Conservation (phyloP, 1,140 invertebrate genomes). For the Megalopta genalis region DNA sequence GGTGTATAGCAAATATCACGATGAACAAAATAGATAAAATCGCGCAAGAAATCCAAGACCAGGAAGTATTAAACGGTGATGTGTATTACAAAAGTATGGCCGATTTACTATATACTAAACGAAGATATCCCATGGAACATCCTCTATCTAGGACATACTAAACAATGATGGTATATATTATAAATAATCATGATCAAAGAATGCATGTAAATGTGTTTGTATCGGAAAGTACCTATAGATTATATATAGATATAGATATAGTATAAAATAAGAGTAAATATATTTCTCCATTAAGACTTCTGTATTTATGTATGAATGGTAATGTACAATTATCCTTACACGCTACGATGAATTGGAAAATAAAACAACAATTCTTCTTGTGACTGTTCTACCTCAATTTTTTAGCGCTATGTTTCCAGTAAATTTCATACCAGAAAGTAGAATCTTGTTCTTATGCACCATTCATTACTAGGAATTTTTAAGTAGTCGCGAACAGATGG, state of each 20-base stretch:
- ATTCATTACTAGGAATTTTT: constrained; percentile 41
- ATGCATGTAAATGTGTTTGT: neutral
- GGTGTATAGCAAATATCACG: constrained; percentile 71
- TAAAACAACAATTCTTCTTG: constrained; percentile 47
- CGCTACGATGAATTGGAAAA: constrained; percentile 42
- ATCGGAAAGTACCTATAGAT: neutral
- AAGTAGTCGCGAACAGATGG: constrained; percentile 69
- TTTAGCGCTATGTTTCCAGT: constrained; percentile 29
- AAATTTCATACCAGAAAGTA: constrained; percentile 24
- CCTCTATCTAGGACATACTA: constrained; percentile 82
- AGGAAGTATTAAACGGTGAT: constrained; percentile 74
- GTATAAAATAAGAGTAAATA: neutral
- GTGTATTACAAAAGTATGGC: constrained; percentile 74
- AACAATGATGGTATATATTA: neutral
- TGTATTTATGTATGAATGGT: constrained; percentile 54
- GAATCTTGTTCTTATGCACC: constrained; percentile 26
- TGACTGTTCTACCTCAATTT: constrained; percentile 11
- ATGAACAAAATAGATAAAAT: constrained; percentile 73
- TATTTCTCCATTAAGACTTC: constrained; percentile 31
- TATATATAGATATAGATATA: neutral
- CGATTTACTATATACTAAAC: constrained; percentile 78
- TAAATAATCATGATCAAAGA: too few relatives aligned
- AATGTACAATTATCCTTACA: constrained; percentile 59
- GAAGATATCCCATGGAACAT: constrained; percentile 84
- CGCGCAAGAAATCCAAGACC: constrained; percentile 70